Base-by-base conservation (phyloP, 2,888 invertebrate species). In the Caenorhabditis sp. region DNA sequence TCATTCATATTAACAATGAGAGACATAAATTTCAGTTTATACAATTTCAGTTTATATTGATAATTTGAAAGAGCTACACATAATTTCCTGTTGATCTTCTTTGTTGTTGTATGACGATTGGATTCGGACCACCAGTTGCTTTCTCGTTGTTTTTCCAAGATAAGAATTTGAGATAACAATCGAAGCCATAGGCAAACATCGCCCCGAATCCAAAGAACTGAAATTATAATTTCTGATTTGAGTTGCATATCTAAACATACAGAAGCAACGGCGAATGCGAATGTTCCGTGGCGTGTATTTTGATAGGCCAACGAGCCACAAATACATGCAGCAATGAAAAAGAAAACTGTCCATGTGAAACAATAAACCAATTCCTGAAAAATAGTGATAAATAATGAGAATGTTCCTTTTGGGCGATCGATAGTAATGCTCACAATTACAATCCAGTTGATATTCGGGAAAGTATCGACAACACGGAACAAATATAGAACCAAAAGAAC, bases 201-300 rank as follows among this genome's bases (percentile, higher is more conserved):
- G 92, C 92, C 81, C 91, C 91, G 89, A 93, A 94, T 23, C 94
- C 94, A 89, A 95, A 95, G 89, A 94, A 93, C 94, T 94, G 89
- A 81, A 31, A 74, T 20, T 53, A n/a, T n/a, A n/a, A n/a, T n/a
- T n/a, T n/a, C n/a, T n/a, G n/a, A n/a, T n/a, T n/a, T n/a, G n/a
- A n/a, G n/a, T n/a, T n/a, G n/a, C n/a, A n/a, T n/a, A n/a, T n/a
- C n/a, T 57, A 31, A 27, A 91, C 92, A 92, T 89, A 94, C 94
- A 83, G 93, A 92, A 71, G 93, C 94, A 7, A 92, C 92, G 2
- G 91, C 90, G 87, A 91, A 92, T 0, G 92, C 91, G 81, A 76
- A 73, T 14, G 85, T 83, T 23, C 77, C 76, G 10, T 43, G 17
- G 5, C 17, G 5, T 43, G 12, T 10, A 14, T 43, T 43, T 14